phyloP scores from a whole-genome alignment of 2,888 invertebrate species.

The Diplolepis rosae region DNA sequence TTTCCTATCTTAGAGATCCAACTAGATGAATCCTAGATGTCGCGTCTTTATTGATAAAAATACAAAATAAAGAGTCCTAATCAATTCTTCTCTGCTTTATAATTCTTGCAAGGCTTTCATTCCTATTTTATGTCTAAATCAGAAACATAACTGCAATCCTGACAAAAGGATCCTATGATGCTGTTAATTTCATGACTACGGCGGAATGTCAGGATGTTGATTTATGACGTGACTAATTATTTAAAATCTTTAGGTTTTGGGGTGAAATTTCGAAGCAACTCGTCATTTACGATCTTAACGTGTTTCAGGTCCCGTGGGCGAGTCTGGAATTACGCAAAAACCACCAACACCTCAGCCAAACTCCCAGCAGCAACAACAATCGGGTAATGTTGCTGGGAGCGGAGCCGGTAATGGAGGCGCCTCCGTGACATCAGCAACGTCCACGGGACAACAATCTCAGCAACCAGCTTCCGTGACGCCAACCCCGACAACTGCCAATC shows the following conservation, averaged over 20 bases:
- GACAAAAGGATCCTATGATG: no score
- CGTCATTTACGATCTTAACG: conserved; percentile 1
- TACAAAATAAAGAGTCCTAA: no score
- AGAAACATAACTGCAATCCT: no score
- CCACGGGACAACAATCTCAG: conserved; percentile 60
- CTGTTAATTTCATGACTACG: no score
- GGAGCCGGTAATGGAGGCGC: conserved; percentile 66
- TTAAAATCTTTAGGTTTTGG: conserved; percentile 18
- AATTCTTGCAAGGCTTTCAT: no score
- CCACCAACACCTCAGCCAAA: conserved; percentile 71
- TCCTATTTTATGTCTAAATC: no score
- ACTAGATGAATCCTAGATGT: not conserved
- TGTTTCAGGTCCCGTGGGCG: conserved; percentile 62
- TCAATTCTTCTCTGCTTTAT: no score
- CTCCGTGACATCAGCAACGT: conserved; percentile 65
- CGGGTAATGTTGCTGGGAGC: conserved; percentile 55
- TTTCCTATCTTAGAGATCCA: not conserved
- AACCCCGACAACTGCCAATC: conserved; percentile 64
- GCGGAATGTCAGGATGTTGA: not conserved
- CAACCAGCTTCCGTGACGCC: conserved; percentile 63
- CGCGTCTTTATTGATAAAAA: not conserved
- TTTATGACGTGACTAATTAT: not conserved
- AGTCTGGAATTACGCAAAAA: conserved; percentile 67
- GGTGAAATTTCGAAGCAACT: not conserved
- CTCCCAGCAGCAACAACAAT: conserved; percentile 72